Evolutionary conservation across 2,113 vertebrate species (phyloP).

Genomic region (Empidonax traillii): DNA sequence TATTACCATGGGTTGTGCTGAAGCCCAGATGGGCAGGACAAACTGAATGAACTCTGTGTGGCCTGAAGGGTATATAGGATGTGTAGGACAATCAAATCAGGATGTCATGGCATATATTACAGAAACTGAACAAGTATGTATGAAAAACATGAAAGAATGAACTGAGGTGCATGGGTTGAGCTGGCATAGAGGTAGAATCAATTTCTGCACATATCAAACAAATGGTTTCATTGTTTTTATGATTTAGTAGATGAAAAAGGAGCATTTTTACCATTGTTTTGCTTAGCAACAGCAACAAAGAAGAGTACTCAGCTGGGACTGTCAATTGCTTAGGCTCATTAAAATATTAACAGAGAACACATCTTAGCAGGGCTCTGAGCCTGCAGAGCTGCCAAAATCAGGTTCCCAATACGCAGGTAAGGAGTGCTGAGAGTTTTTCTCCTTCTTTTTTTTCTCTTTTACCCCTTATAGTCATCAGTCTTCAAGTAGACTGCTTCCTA

Average conservation of each 20-base stretch:
- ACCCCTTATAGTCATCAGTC: not conserved
- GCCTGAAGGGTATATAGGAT: not conserved
- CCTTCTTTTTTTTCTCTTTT: conserved; percentile 13
- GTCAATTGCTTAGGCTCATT: conserved; percentile 61
- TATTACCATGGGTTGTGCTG: not conserved
- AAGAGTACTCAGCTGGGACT: conserved; percentile 39
- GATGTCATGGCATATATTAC: not conserved
- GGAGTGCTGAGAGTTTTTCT: not conserved
- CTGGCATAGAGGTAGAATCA: not conserved
- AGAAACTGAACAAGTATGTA: not conserved
- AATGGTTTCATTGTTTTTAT: conserved; percentile 40
- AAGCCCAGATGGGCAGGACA: not conserved
- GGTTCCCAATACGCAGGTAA: not conserved
- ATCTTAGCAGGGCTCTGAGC: conserved; percentile 31
- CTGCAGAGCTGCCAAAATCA: conserved; percentile 52
- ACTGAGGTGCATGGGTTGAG: not conserved
- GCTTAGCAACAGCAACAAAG: conserved; percentile 68
- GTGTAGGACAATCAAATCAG: not conserved
- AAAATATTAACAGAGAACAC: conserved; percentile 69
- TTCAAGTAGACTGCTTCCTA: not conserved
- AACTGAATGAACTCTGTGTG: not conserved
- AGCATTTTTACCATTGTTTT: conserved; percentile 42
- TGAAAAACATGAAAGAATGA: not conserved
- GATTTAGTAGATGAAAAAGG: conserved; percentile 46
- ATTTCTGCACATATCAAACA: conserved; percentile 16